phyloP scores from a whole-genome alignment of 2,797 vertebrate genomes.

The Acipenser transmontanus region DNA sequence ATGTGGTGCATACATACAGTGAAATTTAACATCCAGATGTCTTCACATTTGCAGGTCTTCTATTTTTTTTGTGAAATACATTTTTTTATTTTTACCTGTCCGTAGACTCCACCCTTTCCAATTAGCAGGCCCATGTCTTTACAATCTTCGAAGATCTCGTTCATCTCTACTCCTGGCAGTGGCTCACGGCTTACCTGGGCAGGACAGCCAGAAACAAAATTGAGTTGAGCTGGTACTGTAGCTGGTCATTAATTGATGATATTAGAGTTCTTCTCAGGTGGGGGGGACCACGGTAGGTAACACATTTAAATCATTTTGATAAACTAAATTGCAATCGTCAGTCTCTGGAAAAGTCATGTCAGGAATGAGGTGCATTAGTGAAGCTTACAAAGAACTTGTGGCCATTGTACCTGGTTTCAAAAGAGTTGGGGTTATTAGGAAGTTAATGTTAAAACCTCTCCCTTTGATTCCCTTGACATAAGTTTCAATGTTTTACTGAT shows the following conservation, averaged over 20 bases:
- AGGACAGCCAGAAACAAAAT: neutral
- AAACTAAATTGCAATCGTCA: no score
- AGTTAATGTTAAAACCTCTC: no score
- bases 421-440: no score
- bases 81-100: conserved; percentile 63
- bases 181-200: conserved; percentile 65
- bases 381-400: no score
- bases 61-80: neutral
- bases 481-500: no score
- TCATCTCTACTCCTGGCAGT: conserved; percentile 62
- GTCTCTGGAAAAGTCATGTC: no score
- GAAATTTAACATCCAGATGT: no score
- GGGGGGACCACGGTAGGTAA: neutral
- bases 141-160: conserved; percentile 76
- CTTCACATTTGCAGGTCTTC: neutral
- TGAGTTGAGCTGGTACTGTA: neutral
- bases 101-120: conserved; percentile 78
- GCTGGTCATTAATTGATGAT: neutral
- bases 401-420: no score
- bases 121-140: conserved; percentile 85
- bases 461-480: no score
- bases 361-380: no score
- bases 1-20: no score
- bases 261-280: neutral
- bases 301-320: neutral